Evolutionary conservation across 2,797 vertebrate species (phyloP).

Genomic region (Sparidentex hasta): DNA sequence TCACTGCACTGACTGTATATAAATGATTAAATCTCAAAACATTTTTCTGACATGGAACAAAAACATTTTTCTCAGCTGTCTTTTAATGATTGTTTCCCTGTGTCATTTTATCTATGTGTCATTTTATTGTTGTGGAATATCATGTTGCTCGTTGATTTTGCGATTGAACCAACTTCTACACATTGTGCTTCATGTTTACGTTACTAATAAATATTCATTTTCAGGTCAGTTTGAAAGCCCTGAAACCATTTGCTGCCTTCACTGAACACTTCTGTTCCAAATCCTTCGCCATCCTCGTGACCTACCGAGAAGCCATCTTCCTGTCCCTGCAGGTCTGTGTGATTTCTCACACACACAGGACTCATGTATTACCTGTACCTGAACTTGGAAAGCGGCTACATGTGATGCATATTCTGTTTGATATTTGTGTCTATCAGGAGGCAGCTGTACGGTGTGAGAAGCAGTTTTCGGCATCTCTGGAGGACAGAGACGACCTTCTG

Average conservation of each 20-base stretch:
- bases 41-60: too few species aligned
- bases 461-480: constrained; percentile 39
- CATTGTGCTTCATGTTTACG: background rate
- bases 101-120: too few species aligned
- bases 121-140: too few species aligned
- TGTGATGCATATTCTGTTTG: background rate
- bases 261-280: constrained; percentile 68
- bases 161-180: background rate
- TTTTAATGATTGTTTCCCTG: background rate
- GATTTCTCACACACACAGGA: background rate
- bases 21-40: background rate
- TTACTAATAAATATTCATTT: background rate
- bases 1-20: too few species aligned
- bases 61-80: background rate
- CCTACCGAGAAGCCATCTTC: constrained; percentile 80
- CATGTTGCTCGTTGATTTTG: too few species aligned
- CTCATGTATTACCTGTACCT: background rate
- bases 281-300: constrained; percentile 64
- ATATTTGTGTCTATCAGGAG: constrained; percentile 50
- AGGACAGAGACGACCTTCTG: constrained; percentile 63
- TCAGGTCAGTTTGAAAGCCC: constrained; percentile 62
- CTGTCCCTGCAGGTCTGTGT: constrained; percentile 75
- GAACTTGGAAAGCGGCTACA: background rate
- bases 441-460: constrained; percentile 68
- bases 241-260: constrained; percentile 76